Evolutionary conservation across 2,113 vertebrate species (phyloP).

Genomic region (Megaptera novaeangliae): DNA sequence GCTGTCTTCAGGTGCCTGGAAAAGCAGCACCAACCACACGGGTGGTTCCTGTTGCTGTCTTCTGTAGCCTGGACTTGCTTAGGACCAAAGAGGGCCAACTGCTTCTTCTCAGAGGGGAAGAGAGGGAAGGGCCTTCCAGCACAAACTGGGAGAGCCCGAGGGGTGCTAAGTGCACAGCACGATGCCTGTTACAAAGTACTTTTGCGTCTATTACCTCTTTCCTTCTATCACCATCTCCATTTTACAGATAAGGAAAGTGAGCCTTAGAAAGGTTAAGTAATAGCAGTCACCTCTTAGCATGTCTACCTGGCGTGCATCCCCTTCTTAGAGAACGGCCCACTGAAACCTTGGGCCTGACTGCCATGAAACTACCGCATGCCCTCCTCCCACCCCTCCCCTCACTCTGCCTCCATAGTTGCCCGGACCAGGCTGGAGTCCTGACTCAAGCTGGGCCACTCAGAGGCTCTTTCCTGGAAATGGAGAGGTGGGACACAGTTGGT

Average conservation of each 20-base stretch:
- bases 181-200: not conserved
- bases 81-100: not conserved
- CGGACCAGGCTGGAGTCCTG: not conserved
- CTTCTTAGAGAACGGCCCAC: not conserved
- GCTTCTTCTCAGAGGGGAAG: not conserved
- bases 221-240: not conserved
- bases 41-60: not conserved
- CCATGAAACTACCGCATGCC: not conserved
- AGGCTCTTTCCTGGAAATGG: not conserved
- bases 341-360: not conserved
- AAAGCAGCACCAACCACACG: not conserved
- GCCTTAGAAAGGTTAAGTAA: not conserved
- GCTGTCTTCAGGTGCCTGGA: slow-evolving; percentile 27
- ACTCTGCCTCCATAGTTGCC: not conserved
- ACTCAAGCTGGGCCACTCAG: not conserved
- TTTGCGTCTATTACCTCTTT: not conserved
- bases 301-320: fast-evolving
- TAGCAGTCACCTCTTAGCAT: not conserved
- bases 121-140: not conserved
- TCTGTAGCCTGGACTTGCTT: not conserved
- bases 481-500: not conserved
- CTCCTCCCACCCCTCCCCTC: not conserved
- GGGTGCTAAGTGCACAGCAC: not conserved
- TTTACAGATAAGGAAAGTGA: not conserved
- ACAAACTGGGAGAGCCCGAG: not conserved